Conservation (phyloP, 2,888 invertebrate genomes). For the Congeria kusceri region DNA sequence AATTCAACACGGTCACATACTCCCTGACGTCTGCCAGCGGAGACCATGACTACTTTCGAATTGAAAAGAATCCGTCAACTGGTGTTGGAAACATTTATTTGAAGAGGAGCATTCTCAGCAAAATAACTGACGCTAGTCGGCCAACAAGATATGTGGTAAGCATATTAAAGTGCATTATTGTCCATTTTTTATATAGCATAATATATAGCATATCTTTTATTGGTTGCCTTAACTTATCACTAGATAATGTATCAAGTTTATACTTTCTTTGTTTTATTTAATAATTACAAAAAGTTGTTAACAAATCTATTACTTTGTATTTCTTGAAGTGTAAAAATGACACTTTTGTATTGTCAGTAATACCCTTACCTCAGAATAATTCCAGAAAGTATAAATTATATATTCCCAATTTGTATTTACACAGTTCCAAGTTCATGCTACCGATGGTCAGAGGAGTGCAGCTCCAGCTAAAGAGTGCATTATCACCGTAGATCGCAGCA, state of each 20-base stretch:
- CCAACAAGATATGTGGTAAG: background rate
- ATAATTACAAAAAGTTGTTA: no score
- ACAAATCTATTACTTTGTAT: no score
- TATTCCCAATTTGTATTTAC: background rate
- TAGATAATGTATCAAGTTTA: no score
- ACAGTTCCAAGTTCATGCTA: slow-evolving; percentile 51
- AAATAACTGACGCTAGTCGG: background rate
- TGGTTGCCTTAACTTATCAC: no score
- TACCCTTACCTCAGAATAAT: no score
- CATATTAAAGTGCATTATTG: no score
- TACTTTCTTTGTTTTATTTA: no score
- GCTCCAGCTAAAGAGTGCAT: slow-evolving; percentile 12
- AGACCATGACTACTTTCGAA: slow-evolving; percentile 28
- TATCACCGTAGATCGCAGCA: slow-evolving; percentile 52
- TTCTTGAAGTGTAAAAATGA: no score
- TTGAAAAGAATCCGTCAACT: slow-evolving; percentile 20
- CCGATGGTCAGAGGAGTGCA: slow-evolving; percentile 37
- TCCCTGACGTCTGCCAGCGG: background rate
- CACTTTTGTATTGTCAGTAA: no score
- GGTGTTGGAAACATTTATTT: slow-evolving; percentile 37
- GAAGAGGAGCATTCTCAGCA: background rate
- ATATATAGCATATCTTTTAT: no score
- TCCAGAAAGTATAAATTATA: no score
- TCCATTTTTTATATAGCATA: no score
- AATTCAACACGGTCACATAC: slow-evolving; percentile 68